Conservation (phyloP, 2,888 invertebrate species). For the Synanthedon formicaeformis region DNA sequence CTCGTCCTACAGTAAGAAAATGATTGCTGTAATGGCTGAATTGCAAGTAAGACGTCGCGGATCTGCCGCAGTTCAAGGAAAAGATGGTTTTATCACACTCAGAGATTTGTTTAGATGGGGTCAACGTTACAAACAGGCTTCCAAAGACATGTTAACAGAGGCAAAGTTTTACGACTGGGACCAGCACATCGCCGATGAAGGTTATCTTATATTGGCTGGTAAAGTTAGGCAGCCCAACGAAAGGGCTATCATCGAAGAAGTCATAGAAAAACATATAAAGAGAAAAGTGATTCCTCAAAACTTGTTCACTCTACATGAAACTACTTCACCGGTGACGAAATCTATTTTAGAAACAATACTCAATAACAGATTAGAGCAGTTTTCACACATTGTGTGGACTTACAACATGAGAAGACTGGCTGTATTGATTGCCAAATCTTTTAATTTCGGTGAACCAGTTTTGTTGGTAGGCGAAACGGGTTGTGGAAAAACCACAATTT, state of each 20-base stretch:
- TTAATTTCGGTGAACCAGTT: constrained; percentile 93
- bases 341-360: constrained; percentile 76
- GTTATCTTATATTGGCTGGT: constrained; percentile 93
- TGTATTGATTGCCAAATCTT: constrained; percentile 83
- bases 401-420: constrained; percentile 87
- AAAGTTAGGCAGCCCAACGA: constrained; percentile 90
- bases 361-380: constrained; percentile 65
- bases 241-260: constrained; percentile 81
- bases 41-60: constrained; percentile 85
- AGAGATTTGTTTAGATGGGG: constrained; percentile 98
- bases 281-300: constrained; percentile 76
- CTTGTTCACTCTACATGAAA: constrained; percentile 76
- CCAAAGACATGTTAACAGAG: constrained; percentile 64
- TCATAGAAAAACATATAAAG: constrained; percentile 83
- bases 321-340: constrained; percentile 83
- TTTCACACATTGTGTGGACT: constrained; percentile 94
- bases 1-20: constrained; percentile 86
- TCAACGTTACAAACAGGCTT: constrained; percentile 86
- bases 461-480: constrained; percentile 97
- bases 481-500: constrained; percentile 96
- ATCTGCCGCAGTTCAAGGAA: constrained; percentile 91
- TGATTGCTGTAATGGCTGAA: constrained; percentile 92
- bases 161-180: constrained; percentile 91
- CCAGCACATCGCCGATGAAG: constrained; percentile 96
- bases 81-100: constrained; percentile 92